Evolutionary conservation across 2,888 invertebrate genomes (phyloP).

Genomic region (Oxycera nigricornis): DNA sequence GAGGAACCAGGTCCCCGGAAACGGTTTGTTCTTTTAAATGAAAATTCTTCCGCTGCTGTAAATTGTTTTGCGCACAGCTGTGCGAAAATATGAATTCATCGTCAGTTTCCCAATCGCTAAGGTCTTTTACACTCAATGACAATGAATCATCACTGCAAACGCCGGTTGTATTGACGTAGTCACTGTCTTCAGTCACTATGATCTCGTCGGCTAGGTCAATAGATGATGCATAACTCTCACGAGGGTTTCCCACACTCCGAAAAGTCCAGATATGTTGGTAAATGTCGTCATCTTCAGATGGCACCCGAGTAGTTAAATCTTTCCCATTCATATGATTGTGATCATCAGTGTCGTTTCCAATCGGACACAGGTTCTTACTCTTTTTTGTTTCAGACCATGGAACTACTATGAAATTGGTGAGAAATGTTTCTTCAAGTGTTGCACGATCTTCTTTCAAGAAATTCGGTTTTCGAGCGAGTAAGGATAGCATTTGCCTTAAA

Average conservation of each 20-base stretch:
- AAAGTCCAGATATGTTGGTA: slow-evolving; percentile 63
- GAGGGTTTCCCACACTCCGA: slow-evolving; percentile 56
- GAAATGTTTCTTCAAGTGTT: not conserved
- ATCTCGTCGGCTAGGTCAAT: slow-evolving; percentile 37
- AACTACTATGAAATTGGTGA: too few species aligned
- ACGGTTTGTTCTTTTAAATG: not conserved
- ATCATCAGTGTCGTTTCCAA: not conserved
- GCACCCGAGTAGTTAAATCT: not conserved
- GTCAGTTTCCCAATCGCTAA: slow-evolving; percentile 61
- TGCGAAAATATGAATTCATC: slow-evolving; percentile 59
- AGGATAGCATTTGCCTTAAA: not conserved
- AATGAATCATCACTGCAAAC: slow-evolving; percentile 46
- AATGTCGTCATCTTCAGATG: slow-evolving; percentile 59
- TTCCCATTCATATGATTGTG: not conserved
- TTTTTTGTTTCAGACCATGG: too few species aligned
- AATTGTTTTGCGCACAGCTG: not conserved
- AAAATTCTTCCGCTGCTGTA: slow-evolving; percentile 37
- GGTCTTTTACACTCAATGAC: slow-evolving; percentile 51
- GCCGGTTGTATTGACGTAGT: too few species aligned
- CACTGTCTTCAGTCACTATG: not conserved
- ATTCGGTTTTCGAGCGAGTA: too few species aligned
- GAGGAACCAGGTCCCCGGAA: not conserved
- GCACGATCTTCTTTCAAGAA: slow-evolving; percentile 1
- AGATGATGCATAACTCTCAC: slow-evolving; percentile 51
- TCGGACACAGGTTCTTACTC: not conserved